Conservation (phyloP, 1,140 invertebrate genomes). For the Homalodisca vitripennis region DNA sequence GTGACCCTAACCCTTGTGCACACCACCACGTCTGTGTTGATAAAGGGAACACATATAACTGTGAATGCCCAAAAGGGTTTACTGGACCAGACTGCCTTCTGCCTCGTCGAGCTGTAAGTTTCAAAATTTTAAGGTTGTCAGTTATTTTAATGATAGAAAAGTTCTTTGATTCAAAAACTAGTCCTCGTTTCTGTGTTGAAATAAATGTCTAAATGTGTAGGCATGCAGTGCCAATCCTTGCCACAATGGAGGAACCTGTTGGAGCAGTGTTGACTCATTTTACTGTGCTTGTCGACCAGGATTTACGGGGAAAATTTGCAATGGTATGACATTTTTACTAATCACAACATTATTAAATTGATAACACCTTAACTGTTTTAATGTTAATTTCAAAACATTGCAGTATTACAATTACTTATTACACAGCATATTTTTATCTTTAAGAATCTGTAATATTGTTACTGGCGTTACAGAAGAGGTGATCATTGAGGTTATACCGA, state of each 20-base stretch:
- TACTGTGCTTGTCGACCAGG: slow-evolving; percentile 72
- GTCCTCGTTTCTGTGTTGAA: no score
- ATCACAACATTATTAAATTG: background rate
- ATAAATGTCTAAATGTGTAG: no score
- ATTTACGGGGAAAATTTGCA: slow-evolving; percentile 73
- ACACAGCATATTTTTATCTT: no score
- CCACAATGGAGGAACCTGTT: slow-evolving; percentile 71
- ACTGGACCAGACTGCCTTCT: slow-evolving; percentile 62
- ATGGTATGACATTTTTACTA: slow-evolving; percentile 53
- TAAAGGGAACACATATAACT: slow-evolving; percentile 68
- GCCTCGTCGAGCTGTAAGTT: slow-evolving; percentile 52
- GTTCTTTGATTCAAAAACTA: no score
- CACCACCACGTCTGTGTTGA: slow-evolving; percentile 62
- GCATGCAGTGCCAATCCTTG: slow-evolving; percentile 59
- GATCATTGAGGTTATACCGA: slow-evolving; percentile 54
- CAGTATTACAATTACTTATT: no score
- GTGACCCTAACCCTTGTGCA: slow-evolving; percentile 67
- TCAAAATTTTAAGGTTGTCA: no score
- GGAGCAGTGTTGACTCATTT: slow-evolving; percentile 70
- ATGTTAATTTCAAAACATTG: no score
- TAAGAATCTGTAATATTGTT: no score
- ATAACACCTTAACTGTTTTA: no score
- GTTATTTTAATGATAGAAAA: no score
- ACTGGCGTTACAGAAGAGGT: slow-evolving; percentile 59
- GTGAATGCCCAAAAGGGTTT: slow-evolving; percentile 69